Evolutionary conservation across 1,140 invertebrate species (phyloP), one percentile per base, ranked within the genome.

Genomic region (Colletes gigas): DNA sequence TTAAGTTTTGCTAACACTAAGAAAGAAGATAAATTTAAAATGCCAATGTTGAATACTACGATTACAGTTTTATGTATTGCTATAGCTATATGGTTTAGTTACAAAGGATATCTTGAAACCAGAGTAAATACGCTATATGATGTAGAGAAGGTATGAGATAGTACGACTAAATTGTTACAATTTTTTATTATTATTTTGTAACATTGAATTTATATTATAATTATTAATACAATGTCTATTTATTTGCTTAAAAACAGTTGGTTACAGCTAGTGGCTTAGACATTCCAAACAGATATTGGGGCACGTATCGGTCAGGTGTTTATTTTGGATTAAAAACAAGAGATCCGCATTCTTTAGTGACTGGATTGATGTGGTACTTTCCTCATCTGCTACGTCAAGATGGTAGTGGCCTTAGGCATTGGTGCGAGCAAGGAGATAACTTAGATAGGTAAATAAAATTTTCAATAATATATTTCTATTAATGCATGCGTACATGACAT

Each of bases 331-430:
- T 99, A 86, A 98, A 98, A 92, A 98, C 97, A 3, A 94, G 98
- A 83, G 97, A 98, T 89, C 97, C 97, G 0, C 94, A 96, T 69
- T 99, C 98, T 0, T 94, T 98, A 10, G 95, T 98, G 0, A 96
- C 98, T 90, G 99, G 98, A 54, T 92, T 99, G 1, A 99, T 99
- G 98, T 99, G 99, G 99, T 98, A 98, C 89, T 95, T 98, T 83
- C 96, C 97, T 0, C 95, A 95, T 71, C 93, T 94, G 84, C 91
- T 96, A 77, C 94, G 92, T 21, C 94, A 94, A 77, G 95, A 94
- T 77, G 96, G 96, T 68, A 95, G 96, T 84, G 96, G 96, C 15
- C 93, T 91, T 88, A 96, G 98, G 66, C 98, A 99, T 92, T 98
- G 97, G 97, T 99, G 98, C 93, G 96, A 98, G 81, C 97, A 99